A percentile compares a stretch with the other conserved stretches of the same genome.
These are phyloP conservation scores for Pinna nobilis DNA, from an alignment of 1,140 invertebrate genomes.

Conservation along the genomic window DNA sequence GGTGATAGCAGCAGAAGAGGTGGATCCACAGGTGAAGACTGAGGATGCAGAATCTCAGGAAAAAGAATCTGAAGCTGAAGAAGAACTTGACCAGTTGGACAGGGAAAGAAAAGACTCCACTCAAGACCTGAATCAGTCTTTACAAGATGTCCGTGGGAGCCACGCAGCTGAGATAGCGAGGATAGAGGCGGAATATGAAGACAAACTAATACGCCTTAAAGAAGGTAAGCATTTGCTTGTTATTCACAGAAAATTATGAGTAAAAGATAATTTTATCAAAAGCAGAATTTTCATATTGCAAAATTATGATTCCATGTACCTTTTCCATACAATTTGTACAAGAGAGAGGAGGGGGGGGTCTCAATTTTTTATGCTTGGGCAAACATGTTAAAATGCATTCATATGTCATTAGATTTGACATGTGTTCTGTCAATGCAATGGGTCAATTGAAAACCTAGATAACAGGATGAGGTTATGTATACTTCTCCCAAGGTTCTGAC, in stretches of 20 bases:
- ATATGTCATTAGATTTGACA: too few relatives aligned
- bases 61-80: neutral
- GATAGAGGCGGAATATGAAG: constrained; percentile 31
- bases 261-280: too few relatives aligned
- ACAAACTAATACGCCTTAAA: constrained; percentile 33
- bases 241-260: neutral
- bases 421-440: too few relatives aligned
- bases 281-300: too few relatives aligned
- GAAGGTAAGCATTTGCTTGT: neutral
- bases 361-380: too few relatives aligned
- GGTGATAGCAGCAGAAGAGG: constrained; percentile 1
- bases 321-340: too few relatives aligned
- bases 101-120: constrained; percentile 12
- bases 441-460: too few relatives aligned
- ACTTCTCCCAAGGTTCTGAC: too few relatives aligned
- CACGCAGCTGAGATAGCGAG: constrained; percentile 33
- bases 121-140: constrained; percentile 34
- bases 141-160: constrained; percentile 25
- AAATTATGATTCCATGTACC: too few relatives aligned
- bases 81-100: constrained; percentile 31
- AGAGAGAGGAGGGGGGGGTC: too few relatives aligned
- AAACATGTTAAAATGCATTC: too few relatives aligned
- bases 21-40: constrained; percentile 14
- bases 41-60: neutral
- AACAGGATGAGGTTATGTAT: too few relatives aligned